These are phyloP conservation scores for Buteo buteo DNA, from an alignment of 2,113 vertebrate genomes.

Conservation along the genomic window DNA sequence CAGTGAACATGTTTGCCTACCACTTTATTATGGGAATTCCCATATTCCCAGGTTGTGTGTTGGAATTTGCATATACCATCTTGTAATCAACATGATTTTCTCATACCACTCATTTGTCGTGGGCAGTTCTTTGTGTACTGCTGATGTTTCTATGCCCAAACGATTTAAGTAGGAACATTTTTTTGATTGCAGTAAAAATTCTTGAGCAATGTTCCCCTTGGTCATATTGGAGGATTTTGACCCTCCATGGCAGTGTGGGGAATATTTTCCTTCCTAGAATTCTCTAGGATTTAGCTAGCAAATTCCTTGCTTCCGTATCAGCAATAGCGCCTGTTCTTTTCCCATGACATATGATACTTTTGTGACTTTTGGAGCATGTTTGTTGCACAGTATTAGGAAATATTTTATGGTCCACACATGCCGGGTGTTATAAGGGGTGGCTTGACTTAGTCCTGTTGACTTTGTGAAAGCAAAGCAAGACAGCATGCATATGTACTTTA, in stretches of 20 bases:
- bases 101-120: rapidly evolving
- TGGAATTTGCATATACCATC: background rate
- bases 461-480: background rate
- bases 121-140: background rate
- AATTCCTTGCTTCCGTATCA: background rate
- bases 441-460: background rate
- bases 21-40: background rate
- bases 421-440: background rate
- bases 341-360: background rate
- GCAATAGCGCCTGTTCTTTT: background rate
- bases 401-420: background rate
- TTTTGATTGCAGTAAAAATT: background rate
- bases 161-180: background rate
- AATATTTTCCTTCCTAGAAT: background rate
- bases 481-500: rapidly evolving
- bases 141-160: background rate
- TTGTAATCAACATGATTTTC: background rate
- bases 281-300: slow-evolving; percentile 13
- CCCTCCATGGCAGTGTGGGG: background rate
- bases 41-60: background rate
- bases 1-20: background rate
- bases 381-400: background rate
- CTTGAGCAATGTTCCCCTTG: background rate
- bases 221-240: background rate
- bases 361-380: background rate